Conservation (phyloP, 2,113 vertebrate species). For the Platichthys flesus region DNA sequence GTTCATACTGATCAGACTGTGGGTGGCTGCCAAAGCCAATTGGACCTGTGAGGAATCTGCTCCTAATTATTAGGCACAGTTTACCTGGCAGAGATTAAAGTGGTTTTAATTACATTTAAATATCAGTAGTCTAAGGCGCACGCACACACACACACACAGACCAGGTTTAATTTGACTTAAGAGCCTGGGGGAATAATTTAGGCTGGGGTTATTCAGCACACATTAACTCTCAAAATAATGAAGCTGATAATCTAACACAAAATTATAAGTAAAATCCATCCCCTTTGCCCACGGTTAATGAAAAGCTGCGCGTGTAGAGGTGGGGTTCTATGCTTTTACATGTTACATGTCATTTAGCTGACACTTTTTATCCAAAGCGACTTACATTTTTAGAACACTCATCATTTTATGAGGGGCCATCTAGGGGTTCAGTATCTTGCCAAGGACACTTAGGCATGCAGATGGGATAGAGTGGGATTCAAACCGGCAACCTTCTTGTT, state of each 20-base stretch:
- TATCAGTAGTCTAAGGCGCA: conserved; percentile 4
- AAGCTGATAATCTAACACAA: conserved; percentile 44
- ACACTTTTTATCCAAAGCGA: too few species aligned
- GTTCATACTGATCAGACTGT: neutral
- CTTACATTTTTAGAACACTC: too few species aligned
- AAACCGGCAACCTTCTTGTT: too few species aligned
- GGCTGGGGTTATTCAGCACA: conserved; percentile 40
- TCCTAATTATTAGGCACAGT: conserved; percentile 18
- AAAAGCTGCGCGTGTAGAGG: conserved; percentile 4
- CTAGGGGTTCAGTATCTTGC: too few species aligned
- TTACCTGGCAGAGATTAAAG: conserved; percentile 51
- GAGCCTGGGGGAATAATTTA: conserved; percentile 45
- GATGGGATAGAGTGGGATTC: too few species aligned
- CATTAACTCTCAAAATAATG: conserved; percentile 54
- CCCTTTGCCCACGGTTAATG: conserved; percentile 2
- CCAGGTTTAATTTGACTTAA: conserved; percentile 61
- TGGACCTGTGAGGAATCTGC: conserved; percentile 24
- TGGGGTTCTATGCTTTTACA: conserved; percentile 7
- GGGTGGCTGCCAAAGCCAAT: neutral
- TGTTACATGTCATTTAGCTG: too few species aligned
- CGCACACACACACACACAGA: conserved; percentile 4
- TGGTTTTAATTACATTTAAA: conserved; percentile 53
- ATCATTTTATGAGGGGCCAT: too few species aligned
- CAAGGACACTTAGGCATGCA: too few species aligned
- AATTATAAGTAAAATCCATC: conserved; percentile 2